Evolutionary conservation across 2,888 invertebrate genomes (phyloP).

Genomic region (Drosophila mulleri): DNA sequence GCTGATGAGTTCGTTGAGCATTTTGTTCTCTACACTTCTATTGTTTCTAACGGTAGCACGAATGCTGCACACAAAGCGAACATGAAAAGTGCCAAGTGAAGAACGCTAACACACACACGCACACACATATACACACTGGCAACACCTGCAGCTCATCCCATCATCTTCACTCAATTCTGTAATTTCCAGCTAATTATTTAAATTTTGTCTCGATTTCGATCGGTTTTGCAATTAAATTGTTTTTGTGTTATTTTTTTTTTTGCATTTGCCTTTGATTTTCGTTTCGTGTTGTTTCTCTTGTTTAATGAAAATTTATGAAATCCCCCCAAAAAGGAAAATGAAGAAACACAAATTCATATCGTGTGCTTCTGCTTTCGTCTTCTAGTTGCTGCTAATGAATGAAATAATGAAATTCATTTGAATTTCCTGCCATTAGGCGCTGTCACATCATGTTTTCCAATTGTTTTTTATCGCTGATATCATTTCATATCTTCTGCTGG

Average conservation of each 20-base stretch:
- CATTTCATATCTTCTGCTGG: constrained; percentile 18
- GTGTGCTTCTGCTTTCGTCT: background rate
- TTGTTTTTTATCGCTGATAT: constrained; percentile 19
- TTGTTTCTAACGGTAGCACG: constrained; percentile 68
- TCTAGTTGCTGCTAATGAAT: constrained; percentile 23
- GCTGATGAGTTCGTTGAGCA: constrained; percentile 55
- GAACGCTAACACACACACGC: constrained; percentile 19
- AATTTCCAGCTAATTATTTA: constrained; percentile 51
- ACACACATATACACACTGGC: background rate
- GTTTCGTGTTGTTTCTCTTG: constrained; percentile 2
- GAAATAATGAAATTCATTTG: constrained; percentile 50
- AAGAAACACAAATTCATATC: constrained; percentile 16
- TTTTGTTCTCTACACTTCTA: constrained; percentile 30
- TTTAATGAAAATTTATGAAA: constrained; percentile 67
- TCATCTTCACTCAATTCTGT: constrained; percentile 1
- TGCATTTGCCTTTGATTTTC: constrained; percentile 22
- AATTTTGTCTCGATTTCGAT: constrained; percentile 45
- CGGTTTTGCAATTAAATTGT: constrained; percentile 48
- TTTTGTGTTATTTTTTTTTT: constrained; percentile 20
- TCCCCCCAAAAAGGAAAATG: background rate
- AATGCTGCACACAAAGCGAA: constrained; percentile 49
- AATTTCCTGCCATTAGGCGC: constrained; percentile 39
- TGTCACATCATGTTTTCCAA: constrained; percentile 51
- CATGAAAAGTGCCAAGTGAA: constrained; percentile 37
- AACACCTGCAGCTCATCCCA: constrained; percentile 27